A percentile compares a stretch with the other conserved stretches of the same genome.
These are phyloP conservation scores for Chiloscyllium punctatum DNA, from an alignment of 2,797 vertebrate species.

Conservation along the genomic window DNA sequence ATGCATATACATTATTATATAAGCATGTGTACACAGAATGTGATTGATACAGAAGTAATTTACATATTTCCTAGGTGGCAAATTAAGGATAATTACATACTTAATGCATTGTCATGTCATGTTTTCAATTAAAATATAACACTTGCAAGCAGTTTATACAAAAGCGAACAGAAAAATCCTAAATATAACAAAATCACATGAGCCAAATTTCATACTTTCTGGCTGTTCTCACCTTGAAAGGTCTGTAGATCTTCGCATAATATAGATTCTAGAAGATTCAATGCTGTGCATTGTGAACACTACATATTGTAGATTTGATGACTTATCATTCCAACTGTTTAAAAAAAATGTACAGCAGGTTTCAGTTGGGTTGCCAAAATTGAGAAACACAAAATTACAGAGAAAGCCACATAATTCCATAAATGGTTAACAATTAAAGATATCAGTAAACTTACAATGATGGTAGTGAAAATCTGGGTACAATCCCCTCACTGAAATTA, in stretches of 20 bases:
- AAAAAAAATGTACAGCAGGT: background rate
- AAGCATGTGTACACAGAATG: background rate
- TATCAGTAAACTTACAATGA: constrained; percentile 74
- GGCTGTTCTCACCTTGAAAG: constrained; percentile 67
- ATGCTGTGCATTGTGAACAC: constrained; percentile 84
- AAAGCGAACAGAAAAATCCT: background rate
- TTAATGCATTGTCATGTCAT: background rate
- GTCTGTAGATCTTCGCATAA: constrained; percentile 80
- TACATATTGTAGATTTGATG: constrained; percentile 77
- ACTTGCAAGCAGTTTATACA: background rate
- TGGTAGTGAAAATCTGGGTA: constrained; percentile 77
- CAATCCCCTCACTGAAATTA: constrained; percentile 69
- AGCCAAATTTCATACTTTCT: background rate
- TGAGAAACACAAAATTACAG: background rate
- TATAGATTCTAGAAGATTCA: constrained; percentile 73
- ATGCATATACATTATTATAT: background rate
- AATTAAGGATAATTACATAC: background rate
- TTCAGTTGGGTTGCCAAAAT: constrained; percentile 18
- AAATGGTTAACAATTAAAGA: background rate
- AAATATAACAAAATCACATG: background rate
- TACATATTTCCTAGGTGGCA: background rate
- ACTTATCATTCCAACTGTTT: constrained; percentile 90
- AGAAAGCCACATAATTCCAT: background rate
- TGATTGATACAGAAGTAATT: background rate
- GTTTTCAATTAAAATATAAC: background rate